A percentile compares a stretch with the other conserved stretches of the same genome.
phyloP scores from a whole-genome alignment of 2,113 vertebrate species.

The Oceanodroma tethys region DNA sequence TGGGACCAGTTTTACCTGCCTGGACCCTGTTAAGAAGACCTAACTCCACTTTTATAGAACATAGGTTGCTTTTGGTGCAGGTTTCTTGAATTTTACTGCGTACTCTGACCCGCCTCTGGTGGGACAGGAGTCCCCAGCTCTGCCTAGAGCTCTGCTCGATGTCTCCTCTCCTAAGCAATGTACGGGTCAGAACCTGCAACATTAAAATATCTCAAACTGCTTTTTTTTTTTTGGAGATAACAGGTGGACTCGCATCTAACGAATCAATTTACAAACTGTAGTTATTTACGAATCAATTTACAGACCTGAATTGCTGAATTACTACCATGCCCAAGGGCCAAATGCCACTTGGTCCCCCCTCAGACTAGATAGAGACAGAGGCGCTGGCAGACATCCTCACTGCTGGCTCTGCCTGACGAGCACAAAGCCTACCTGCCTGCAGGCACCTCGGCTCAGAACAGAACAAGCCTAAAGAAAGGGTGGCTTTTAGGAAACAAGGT shows the following conservation, averaged over 20 bases:
- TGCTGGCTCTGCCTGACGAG: not conserved
- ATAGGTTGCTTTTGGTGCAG: not conserved
- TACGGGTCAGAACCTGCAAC: not conserved
- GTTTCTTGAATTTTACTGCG: not conserved
- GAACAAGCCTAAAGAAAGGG: not conserved
- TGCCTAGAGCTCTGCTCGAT: not conserved
- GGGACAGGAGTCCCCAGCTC: not conserved
- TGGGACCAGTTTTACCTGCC: conserved; percentile 42
- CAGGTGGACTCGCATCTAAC: not conserved
- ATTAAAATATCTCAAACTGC: not conserved
- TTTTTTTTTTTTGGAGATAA: not conserved
- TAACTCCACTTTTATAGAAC: not conserved
- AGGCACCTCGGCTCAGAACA: not conserved
- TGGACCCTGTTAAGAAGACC: not conserved
- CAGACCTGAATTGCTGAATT: not conserved
- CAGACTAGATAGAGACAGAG: not conserved
- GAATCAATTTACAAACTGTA: not conserved
- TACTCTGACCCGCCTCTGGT: not conserved
- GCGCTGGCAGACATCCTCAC: not conserved
- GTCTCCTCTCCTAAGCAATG: rapidly evolving
- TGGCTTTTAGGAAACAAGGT: not conserved
- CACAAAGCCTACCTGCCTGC: not conserved
- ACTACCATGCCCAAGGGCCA: not conserved
- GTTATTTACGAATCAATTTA: not conserved
- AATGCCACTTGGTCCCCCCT: not conserved